Conservation (phyloP, 2,888 invertebrate genomes). For the Andrena marginata region DNA sequence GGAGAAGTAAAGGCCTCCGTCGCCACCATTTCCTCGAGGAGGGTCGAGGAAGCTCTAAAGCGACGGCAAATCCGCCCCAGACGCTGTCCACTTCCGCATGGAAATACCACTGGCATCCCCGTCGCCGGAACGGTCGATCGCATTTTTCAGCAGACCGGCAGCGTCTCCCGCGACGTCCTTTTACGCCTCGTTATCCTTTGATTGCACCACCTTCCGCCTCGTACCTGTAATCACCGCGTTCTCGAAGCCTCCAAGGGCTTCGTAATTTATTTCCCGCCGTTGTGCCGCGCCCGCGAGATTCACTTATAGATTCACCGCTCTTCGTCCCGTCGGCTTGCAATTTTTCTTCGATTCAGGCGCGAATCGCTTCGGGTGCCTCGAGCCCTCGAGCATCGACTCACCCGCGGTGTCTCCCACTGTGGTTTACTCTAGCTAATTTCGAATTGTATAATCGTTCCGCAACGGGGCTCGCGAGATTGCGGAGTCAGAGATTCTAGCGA, state of each 20-base stretch:
- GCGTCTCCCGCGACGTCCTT: background rate
- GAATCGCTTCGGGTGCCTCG: too few species aligned
- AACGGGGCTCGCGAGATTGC: slow-evolving; percentile 25
- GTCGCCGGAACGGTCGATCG: slow-evolving; percentile 45
- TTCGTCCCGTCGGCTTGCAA: background rate
- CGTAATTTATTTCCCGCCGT: slow-evolving; percentile 13
- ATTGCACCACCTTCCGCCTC: slow-evolving; percentile 36
- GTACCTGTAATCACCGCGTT: slow-evolving; percentile 19
- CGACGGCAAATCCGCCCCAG: slow-evolving; percentile 14
- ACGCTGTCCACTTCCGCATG: slow-evolving; percentile 49
- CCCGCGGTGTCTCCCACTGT: too few species aligned
- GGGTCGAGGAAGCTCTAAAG: slow-evolving; percentile 37
- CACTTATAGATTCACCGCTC: background rate
- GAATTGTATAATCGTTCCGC: background rate
- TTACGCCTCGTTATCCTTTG: slow-evolving; percentile 47
- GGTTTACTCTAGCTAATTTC: too few species aligned
- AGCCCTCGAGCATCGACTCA: too few species aligned
- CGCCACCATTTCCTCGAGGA: slow-evolving; percentile 33
- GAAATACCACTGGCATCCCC: slow-evolving; percentile 51
- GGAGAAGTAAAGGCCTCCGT: slow-evolving; percentile 28
- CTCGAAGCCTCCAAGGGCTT: slow-evolving; percentile 21
- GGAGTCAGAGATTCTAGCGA: slow-evolving; percentile 34
- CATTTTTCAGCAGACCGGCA: slow-evolving; percentile 39
- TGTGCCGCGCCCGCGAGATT: background rate
- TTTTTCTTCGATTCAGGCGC: background rate